Evolutionary conservation across 92 coral and sea anemone species (phyloP), one percentile per base, ranked within the genome.

Genomic region (Chrysogorgia sp.): DNA sequence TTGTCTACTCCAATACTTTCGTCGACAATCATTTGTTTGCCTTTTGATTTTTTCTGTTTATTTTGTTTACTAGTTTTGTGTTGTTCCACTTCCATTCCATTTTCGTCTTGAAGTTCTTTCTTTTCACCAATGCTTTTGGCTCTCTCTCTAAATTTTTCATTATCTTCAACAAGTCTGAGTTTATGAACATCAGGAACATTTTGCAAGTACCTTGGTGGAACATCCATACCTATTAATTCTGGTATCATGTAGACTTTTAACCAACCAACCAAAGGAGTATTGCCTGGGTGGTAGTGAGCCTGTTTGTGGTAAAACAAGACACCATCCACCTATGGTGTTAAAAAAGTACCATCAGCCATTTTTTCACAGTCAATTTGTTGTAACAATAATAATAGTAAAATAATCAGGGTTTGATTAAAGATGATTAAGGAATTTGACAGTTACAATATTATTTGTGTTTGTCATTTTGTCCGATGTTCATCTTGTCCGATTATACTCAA

Each of bases 261-360:
- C 97, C 98, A 93, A 0, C 97, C 98, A 23, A 93, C 98, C 50
- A 93, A 86, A 14, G 98, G 98, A 10, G 98, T 89, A 28, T 92
- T 89, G 21, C 98, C 97, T 4, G 82, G 92, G 5, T 83, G 75
- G 81, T 93, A 93, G 58, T 93, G 98, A 7, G 94, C 84, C 67
- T 91, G 84, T 76, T 91, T 93, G 74, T 93, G 98, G 53, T 88
- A 93, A 87, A 93, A 93, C 32, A 93, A 72, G 83, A 93, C 63
- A 9, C 98, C 98, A 68, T 93, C 98, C 28, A 93, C 92, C 98
- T 93, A 52, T 47, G 7, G 76, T 22, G 24, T 20, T 29, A 28
- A 37, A 5, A 40, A 25, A 20, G 52, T 10, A 8, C 0, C 23
- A 41, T 25, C 43, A 37, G 10, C 43, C 5, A 4, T 37, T 37